Conservation (phyloP, 2,113 vertebrate genomes). For the Myocastor coypus region DNA sequence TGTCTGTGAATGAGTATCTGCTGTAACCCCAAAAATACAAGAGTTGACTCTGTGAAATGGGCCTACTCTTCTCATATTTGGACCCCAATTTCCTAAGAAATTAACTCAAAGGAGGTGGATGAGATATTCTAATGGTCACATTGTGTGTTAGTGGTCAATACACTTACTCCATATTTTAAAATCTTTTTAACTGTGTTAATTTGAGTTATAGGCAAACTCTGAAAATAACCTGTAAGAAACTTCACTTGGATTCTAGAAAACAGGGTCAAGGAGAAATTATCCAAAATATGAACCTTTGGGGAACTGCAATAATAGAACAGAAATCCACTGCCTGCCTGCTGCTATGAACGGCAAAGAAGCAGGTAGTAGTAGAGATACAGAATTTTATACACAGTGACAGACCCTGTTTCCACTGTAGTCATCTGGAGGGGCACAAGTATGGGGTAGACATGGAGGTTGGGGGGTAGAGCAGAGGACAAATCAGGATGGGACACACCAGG, state of each 20-base stretch:
- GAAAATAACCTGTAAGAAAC: neutral
- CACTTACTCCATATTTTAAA: neutral
- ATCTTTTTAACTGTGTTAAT: neutral
- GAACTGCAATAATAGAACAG: neutral
- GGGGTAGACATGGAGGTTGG: neutral
- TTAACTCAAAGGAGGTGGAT: neutral
- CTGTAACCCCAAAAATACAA: neutral
- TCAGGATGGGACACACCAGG: neutral
- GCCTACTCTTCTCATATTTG: neutral
- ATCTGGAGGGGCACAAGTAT: neutral
- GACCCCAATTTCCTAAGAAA: neutral
- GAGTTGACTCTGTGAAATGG: neutral
- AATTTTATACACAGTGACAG: neutral
- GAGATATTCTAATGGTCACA: neutral
- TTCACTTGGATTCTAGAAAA: neutral
- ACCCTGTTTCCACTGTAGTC: neutral
- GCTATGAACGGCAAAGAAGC: neutral
- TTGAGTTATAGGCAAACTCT: neutral
- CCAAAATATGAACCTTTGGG: slow-evolving; percentile 19
- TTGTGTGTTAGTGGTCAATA: neutral
- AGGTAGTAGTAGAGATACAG: neutral
- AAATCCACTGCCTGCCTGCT: neutral
- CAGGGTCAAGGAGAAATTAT: neutral
- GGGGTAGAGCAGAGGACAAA: neutral
- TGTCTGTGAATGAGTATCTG: neutral